These are phyloP conservation scores for Eilema griseolum DNA, from an alignment of 2,888 invertebrate species.

Conservation along the genomic window DNA sequence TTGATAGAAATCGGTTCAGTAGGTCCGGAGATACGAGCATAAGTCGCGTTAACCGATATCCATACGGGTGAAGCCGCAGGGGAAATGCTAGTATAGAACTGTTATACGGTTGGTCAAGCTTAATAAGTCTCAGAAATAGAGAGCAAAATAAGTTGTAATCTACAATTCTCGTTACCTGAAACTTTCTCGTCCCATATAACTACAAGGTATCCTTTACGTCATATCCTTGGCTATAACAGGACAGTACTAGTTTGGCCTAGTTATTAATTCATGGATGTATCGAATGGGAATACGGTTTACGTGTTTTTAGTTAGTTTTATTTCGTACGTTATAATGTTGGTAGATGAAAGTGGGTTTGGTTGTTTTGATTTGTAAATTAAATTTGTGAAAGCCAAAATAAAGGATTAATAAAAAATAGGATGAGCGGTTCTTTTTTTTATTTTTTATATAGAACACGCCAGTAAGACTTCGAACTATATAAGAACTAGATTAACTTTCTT, in stretches of 20 bases:
- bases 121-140: no score
- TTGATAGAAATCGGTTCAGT: no score
- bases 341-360: slow-evolving; percentile 3
- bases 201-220: slow-evolving; percentile 5
- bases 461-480: no score
- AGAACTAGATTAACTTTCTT: no score
- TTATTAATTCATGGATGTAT: slow-evolving; percentile 16
- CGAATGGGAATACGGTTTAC: neutral
- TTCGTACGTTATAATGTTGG: neutral
- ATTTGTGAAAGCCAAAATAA: neutral
- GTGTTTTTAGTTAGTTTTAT: slow-evolving; percentile 9
- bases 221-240: slow-evolving; percentile 9
- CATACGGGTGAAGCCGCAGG: no score
- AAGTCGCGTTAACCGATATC: no score
- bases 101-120: no score
- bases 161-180: slow-evolving; percentile 12
- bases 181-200: slow-evolving; percentile 11
- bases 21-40: no score
- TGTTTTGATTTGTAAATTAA: neutral
- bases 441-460: no score
- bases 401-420: no score
- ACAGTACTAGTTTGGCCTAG: slow-evolving; percentile 15
- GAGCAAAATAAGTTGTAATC: slow-evolving; percentile 9
- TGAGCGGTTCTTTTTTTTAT: no score
- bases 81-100: no score